Conservation (phyloP, 1,140 invertebrate genomes). For the Plodia interpunctella region DNA sequence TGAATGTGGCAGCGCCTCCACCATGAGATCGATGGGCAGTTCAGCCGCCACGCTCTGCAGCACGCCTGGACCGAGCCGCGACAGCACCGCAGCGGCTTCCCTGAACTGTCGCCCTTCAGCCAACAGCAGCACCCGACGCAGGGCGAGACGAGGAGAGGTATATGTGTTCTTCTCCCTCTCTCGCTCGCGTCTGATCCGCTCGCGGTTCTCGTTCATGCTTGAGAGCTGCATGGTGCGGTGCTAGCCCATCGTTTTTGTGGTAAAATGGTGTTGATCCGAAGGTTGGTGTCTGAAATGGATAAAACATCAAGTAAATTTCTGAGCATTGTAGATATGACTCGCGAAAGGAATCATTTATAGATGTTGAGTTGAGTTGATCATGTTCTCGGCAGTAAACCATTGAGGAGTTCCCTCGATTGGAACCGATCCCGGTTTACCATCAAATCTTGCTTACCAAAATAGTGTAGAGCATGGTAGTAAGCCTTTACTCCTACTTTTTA, state of each 20-base stretch:
- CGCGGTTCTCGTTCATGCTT: slow-evolving; percentile 78
- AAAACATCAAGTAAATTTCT: neutral
- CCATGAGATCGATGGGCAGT: slow-evolving; percentile 90
- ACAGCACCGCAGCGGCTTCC: slow-evolving; percentile 87
- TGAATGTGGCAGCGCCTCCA: slow-evolving; percentile 91
- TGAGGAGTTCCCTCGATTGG: too few species aligned
- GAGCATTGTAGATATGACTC: too few species aligned
- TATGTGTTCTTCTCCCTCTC: slow-evolving; percentile 79
- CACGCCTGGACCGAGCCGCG: slow-evolving; percentile 84
- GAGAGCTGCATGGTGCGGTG: slow-evolving; percentile 32
- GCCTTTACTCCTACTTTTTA: too few species aligned
- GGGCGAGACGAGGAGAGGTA: slow-evolving; percentile 84
- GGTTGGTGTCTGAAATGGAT: slow-evolving; percentile 1
- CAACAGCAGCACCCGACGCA: slow-evolving; percentile 84
- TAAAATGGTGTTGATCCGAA: neutral
- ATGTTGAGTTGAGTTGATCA: too few species aligned
- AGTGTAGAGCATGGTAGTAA: too few species aligned
- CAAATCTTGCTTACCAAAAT: too few species aligned
- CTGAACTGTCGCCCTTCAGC: slow-evolving; percentile 88
- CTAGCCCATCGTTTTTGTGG: slow-evolving; percentile 56
- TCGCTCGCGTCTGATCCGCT: slow-evolving; percentile 77
- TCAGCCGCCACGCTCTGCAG: slow-evolving; percentile 85
- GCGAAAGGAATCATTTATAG: too few species aligned
- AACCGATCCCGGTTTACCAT: too few species aligned
- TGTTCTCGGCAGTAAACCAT: too few species aligned